Evolutionary conservation across 2,888 invertebrate genomes (phyloP).

Genomic region (Marasmarcha lunaedactyla): DNA sequence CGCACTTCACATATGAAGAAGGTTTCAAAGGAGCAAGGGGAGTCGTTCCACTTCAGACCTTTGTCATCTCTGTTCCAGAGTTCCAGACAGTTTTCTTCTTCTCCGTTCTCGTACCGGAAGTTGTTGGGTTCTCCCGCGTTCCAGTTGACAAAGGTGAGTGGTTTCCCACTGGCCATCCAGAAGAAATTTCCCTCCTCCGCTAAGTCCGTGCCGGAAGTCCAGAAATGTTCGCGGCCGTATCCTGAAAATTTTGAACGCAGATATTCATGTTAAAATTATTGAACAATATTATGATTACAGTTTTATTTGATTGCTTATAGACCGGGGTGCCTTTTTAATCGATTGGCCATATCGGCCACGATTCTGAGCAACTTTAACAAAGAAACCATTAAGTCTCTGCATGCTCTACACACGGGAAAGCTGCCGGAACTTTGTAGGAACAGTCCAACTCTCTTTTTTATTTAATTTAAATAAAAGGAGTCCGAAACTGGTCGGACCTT

Average conservation of each 20-base stretch:
- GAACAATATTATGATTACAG: not conserved
- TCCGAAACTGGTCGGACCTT: too few relatives aligned
- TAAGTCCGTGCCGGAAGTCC: conserved; percentile 92
- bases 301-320: too few relatives aligned
- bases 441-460: too few relatives aligned
- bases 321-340: too few relatives aligned
- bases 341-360: too few relatives aligned
- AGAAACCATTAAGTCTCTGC: too few relatives aligned
- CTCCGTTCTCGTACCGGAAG: conserved; percentile 92
- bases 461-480: too few relatives aligned
- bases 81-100: conserved; percentile 92
- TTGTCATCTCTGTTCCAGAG: conserved; percentile 93
- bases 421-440: too few relatives aligned
- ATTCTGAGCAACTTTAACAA: too few relatives aligned
- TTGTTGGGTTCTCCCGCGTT: conserved; percentile 95
- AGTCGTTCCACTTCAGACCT: conserved; percentile 93
- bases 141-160: conserved; percentile 92
- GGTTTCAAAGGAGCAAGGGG: conserved; percentile 93
- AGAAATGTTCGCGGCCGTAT: conserved; percentile 91
- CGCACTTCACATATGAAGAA: conserved; percentile 92
- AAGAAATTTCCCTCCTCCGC: conserved; percentile 93
- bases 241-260: conserved; percentile 76
- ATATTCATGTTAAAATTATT: too few relatives aligned
- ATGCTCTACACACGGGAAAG: too few relatives aligned
- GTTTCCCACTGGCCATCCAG: conserved; percentile 93